phyloP scores from a whole-genome alignment of 1,140 invertebrate species.

The Solen grandis region DNA sequence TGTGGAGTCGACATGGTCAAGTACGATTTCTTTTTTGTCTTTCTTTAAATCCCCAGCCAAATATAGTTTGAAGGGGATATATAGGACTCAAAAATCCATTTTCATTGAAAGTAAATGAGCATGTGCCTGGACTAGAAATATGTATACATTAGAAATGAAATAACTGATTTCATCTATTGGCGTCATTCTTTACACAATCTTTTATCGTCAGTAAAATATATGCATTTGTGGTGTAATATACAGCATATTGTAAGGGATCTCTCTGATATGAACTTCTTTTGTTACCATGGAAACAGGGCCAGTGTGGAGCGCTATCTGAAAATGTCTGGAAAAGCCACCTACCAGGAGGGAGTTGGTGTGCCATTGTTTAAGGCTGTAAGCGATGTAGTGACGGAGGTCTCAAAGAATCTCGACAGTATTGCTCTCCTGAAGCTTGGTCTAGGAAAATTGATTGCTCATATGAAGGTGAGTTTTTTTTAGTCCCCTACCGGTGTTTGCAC shows the following conservation, averaged over 20 bases:
- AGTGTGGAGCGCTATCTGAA: constrained; percentile 39
- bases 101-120: no score
- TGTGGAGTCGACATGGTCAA: constrained; percentile 64
- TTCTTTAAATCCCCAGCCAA: background rate
- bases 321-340: background rate
- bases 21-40: constrained; percentile 23
- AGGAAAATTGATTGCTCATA: constrained; percentile 32
- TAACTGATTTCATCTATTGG: no score
- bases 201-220: no score
- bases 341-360: constrained; percentile 28
- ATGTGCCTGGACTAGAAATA: no score
- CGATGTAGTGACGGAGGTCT: constrained; percentile 13
- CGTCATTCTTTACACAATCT: no score
- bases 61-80: background rate
- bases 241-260: no score
- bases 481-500: no score
- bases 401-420: constrained; percentile 6
- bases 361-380: constrained; percentile 7
- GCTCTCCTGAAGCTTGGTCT: background rate
- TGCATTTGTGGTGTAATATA: no score
- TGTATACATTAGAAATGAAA: no score
- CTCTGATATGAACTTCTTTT: no score
- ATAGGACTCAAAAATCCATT: background rate
- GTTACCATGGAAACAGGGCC: no score
- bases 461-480: no score